A percentile compares a stretch with the other conserved stretches of the same genome.
Evolutionary conservation across 2,888 invertebrate species (phyloP).

Genomic region (Diaperis boleti): DNA sequence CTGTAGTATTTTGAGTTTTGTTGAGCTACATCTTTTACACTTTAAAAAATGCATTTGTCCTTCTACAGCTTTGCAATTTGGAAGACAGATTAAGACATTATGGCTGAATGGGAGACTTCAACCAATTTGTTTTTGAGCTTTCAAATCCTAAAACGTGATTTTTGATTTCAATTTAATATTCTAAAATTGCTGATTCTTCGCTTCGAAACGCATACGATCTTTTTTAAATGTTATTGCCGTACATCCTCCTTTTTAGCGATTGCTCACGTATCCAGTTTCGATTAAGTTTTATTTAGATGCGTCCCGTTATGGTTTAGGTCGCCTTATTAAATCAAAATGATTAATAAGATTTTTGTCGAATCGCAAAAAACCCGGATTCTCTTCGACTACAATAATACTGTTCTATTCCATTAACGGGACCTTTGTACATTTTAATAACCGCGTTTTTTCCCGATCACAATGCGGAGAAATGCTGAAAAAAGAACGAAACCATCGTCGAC

Average conservation of each 20-base stretch:
- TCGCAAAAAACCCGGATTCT: conserved; percentile 15
- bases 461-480: conserved; percentile 1
- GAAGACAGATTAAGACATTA: no score
- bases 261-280: conserved; percentile 29
- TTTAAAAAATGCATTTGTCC: no score
- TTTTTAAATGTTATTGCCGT: background rate
- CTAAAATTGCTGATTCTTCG: no score
- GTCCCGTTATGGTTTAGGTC: conserved; percentile 27
- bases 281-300: conserved; percentile 29
- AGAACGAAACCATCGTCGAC: background rate
- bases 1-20: no score
- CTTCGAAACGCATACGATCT: no score
- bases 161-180: background rate
- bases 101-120: no score
- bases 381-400: conserved; percentile 4
- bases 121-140: background rate
- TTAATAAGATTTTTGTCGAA: conserved; percentile 32
- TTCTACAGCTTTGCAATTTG: no score
- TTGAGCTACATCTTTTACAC: no score
- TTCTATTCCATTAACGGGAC: conserved; percentile 5
- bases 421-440: conserved; percentile 1
- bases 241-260: background rate
- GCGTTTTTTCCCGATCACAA: background rate
- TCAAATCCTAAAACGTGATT: background rate
- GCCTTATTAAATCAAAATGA: conserved; percentile 29